A percentile compares a stretch with the other conserved stretches of the same genome.
phyloP scores from a whole-genome alignment of 2,113 vertebrate species.

The Pycnonotus jocosus region DNA sequence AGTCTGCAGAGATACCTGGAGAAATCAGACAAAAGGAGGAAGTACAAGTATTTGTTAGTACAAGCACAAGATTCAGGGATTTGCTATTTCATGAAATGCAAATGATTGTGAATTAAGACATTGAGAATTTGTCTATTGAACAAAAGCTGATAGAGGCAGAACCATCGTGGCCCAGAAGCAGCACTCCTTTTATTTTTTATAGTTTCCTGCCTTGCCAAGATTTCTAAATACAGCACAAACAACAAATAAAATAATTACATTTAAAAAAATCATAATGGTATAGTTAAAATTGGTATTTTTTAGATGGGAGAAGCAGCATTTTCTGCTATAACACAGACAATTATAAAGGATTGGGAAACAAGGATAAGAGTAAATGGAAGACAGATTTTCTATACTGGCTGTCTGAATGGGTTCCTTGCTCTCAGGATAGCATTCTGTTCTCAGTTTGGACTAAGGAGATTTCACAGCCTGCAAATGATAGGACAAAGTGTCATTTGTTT shows the following conservation, averaged over 20 bases:
- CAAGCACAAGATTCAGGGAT: neutral
- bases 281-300: neutral
- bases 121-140: neutral
- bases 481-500: constrained; percentile 48
- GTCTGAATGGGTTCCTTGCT: neutral
- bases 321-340: neutral
- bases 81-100: neutral
- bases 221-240: neutral
- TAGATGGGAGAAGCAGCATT: neutral
- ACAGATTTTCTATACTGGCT: neutral
- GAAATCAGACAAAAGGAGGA: neutral
- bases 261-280: neutral
- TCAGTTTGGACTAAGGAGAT: constrained; percentile 40
- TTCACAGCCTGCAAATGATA: neutral
- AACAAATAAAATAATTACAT: neutral
- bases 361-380: neutral
- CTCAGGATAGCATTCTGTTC: constrained; percentile 15
- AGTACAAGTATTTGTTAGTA: neutral
- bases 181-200: neutral
- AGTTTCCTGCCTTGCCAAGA: neutral
- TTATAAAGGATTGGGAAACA: neutral
- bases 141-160: neutral
- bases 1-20: neutral
- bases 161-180: neutral
- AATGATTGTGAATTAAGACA: neutral